Evolutionary conservation across 2,888 invertebrate species (phyloP), one percentile per base, ranked within the genome.

Genomic region (Thecocarcelia acutangulata): DNA sequence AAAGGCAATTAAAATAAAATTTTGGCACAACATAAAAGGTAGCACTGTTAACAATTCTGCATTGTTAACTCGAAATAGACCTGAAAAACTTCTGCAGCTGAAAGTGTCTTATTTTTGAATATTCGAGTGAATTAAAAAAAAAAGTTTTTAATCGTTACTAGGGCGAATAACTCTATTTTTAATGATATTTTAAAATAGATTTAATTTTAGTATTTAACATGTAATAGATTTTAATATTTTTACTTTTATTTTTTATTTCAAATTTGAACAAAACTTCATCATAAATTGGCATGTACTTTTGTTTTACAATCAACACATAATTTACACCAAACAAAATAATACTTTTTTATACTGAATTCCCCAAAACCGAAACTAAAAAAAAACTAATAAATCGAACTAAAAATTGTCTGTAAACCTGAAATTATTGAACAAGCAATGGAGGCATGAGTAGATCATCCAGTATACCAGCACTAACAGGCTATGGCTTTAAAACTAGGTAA

Each of bases 381-480:
- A 70, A 50, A 68, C 50, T 64, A 58, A 78, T 44, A 58, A 68
- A 44, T 64, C 44, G 82, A 79, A 73, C 70, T 48, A 83, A 84
- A 83, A 75, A 69, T 61, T 21, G 74, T 48, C 54, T 56, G 64
- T 13, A 61, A 79, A 79, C 54, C 33, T 73, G 76, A 78, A 77
- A 83, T 78, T 75, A 85, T 83, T 33, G 59, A 85, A 85, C 85
- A 92, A 91, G 92, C 90, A 93, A 92, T 90, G 93, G 95, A 91
- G 94, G 94, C 92, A 96, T 96, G 93, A 95, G 95, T 93, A 94
- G 96, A 93, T 95, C 96, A 89, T 96, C 96, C 92, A 96, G 96
- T 93, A 96, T 96, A 93, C 96, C 96, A 91, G 95, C 96, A 92
- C 93, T 96, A 90, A 90, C 90, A 85, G 90, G 90, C 88, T 88